Percentiles rank a stretch among this genome's conserved stretches.
Evolutionary conservation across 2,888 invertebrate species (phyloP).

Genomic region (Drosophila pseudotalamancana): DNA sequence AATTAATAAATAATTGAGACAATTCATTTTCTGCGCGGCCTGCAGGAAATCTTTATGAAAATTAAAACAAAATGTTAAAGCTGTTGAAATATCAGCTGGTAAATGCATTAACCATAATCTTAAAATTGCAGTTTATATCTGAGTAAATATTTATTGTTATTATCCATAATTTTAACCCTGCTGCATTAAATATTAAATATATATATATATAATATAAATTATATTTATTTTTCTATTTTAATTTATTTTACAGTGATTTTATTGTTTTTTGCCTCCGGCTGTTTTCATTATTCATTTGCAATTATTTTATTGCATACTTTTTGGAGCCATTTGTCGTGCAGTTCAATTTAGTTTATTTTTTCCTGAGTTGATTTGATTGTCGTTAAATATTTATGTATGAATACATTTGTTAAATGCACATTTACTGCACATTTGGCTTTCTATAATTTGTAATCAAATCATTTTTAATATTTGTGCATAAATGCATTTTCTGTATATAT

Average conservation of each 20-base stretch:
- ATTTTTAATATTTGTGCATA: conserved; percentile 6
- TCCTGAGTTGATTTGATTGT: conserved; percentile 4
- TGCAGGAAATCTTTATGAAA: conserved; percentile 12
- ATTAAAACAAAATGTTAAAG: neutral
- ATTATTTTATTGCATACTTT: conserved; percentile 29
- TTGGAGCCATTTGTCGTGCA: conserved; percentile 15
- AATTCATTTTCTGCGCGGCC: conserved; percentile 15
- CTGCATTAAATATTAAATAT: neutral
- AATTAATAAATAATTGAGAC: conserved; percentile 45
- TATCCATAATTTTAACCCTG: neutral
- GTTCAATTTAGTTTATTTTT: neutral
- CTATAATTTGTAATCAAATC: conserved; percentile 3
- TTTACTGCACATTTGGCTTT: neutral
- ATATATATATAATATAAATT: neutral
- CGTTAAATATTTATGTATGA: neutral
- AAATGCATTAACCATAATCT: neutral
- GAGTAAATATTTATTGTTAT: neutral
- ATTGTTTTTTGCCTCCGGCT: neutral
- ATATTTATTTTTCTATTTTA: neutral
- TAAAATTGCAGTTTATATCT: neutral
- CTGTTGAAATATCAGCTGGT: neutral
- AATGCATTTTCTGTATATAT: neutral
- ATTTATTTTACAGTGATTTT: neutral
- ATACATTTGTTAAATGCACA: neutral
- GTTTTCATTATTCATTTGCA: conserved; percentile 12